Percentiles rank a stretch among this genome's conserved stretches.
These are phyloP conservation scores for Oryzias sinensis DNA, from an alignment of 2,797 vertebrate species.

Conservation along the genomic window DNA sequence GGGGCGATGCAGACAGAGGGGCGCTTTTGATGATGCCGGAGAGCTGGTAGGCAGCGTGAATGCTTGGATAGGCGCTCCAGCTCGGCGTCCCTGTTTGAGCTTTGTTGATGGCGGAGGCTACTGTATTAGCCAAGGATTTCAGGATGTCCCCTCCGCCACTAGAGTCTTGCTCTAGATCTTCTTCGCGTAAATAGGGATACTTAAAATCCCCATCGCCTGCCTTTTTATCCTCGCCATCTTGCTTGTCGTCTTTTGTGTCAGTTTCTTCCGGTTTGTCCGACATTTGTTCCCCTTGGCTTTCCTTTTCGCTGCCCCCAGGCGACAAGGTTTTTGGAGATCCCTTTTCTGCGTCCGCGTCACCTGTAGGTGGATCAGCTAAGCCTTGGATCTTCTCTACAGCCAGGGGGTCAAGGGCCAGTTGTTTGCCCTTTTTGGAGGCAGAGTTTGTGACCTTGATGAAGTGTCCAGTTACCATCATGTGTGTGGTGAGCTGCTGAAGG, in stretches of 20 bases:
- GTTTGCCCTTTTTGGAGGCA: slow-evolving; percentile 97
- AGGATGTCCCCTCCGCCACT: slow-evolving; percentile 96
- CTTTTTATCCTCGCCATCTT: slow-evolving; percentile 84
- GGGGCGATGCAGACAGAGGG: slow-evolving; percentile 84
- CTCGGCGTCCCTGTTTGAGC: slow-evolving; percentile 97
- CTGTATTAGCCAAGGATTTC: slow-evolving; percentile 98
- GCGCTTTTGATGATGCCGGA: slow-evolving; percentile 89
- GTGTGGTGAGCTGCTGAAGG: slow-evolving; percentile 95
- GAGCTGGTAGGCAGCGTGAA: slow-evolving; percentile 97
- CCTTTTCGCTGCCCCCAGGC: slow-evolving; percentile 74
- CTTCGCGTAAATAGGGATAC: slow-evolving; percentile 97
- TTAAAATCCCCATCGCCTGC: slow-evolving; percentile 85
- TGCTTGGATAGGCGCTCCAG: slow-evolving; percentile 98
- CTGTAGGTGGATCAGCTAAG: slow-evolving; percentile 82
- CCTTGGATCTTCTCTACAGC: slow-evolving; percentile 97
- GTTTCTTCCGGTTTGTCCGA: slow-evolving; percentile 83
- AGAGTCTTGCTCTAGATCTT: slow-evolving; percentile 94
- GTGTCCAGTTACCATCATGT: slow-evolving; percentile 99
- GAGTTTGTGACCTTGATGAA: slow-evolving; percentile 99
- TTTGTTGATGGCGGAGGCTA: slow-evolving; percentile 98
- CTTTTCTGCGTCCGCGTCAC: slow-evolving; percentile 82
- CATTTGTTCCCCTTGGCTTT: slow-evolving; percentile 81
- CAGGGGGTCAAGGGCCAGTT: slow-evolving; percentile 92
- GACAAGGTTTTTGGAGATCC: slow-evolving; percentile 77
- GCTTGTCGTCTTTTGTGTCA: slow-evolving; percentile 83